Conservation (phyloP, 2,888 invertebrate genomes). For the Drosophila pseudotalamancana region DNA sequence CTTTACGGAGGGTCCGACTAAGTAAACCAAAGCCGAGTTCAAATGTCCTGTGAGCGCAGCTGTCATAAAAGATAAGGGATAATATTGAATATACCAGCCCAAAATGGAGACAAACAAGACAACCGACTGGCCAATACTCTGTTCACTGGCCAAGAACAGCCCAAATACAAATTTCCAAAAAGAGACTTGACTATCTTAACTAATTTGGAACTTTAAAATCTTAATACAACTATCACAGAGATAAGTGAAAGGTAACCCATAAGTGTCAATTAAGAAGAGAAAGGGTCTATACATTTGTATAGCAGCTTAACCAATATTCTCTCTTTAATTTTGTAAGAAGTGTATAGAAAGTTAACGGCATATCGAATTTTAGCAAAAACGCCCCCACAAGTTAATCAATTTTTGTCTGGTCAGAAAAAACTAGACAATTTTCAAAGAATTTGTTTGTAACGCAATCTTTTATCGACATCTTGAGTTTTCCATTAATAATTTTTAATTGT, state of each 20-base stretch:
- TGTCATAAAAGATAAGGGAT: constrained; percentile 6
- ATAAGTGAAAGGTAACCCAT: no score
- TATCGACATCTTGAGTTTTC: background rate
- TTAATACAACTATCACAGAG: no score
- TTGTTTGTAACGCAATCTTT: constrained; percentile 4
- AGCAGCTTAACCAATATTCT: background rate
- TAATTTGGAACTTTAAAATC: no score
- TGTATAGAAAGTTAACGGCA: background rate
- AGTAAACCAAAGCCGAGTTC: constrained; percentile 25
- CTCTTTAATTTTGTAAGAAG: background rate
- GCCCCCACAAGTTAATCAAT: constrained; percentile 15
- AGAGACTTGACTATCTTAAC: no score
- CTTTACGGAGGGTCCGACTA: constrained; percentile 38
- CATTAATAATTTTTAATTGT: constrained; percentile 7
- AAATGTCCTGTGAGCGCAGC: constrained; percentile 21
- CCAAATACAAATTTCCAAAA: no score
- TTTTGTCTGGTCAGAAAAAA: constrained; percentile 12
- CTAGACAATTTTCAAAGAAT: constrained; percentile 34
- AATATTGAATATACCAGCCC: constrained; percentile 1
- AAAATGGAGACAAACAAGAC: constrained; percentile 1
- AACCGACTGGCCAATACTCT: background rate
- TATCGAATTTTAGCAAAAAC: constrained; percentile 28
- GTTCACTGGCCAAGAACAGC: background rate
- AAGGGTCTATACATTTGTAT: no score
- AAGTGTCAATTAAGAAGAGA: no score